A percentile compares a stretch with the other conserved stretches of the same genome.
phyloP scores from a whole-genome alignment of 2,888 invertebrate species.

The Diaphora mendica region DNA sequence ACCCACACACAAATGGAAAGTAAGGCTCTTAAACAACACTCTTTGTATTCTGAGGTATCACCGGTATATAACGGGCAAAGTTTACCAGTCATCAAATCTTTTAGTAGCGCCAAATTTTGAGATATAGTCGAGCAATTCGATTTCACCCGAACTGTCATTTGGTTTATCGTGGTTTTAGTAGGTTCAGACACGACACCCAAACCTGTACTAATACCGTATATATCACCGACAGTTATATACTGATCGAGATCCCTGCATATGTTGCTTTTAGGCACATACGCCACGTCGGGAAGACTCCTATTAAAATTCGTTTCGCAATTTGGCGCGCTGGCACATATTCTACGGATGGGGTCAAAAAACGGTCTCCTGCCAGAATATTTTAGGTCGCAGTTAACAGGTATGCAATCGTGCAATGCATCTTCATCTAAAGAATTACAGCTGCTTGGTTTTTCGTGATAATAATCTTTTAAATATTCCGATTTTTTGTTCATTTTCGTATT shows the following conservation, averaged over 20 bases:
- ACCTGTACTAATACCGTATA: conserved; percentile 69
- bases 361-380: conserved; percentile 70
- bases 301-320: conserved; percentile 55
- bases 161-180: conserved; percentile 20
- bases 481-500: conserved; percentile 44
- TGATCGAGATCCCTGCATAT: conserved; percentile 68
- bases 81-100: conserved; percentile 68
- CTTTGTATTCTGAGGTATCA: conserved; percentile 55
- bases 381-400: conserved; percentile 67
- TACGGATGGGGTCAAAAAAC: conserved; percentile 55
- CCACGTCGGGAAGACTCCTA: conserved; percentile 64
- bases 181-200: conserved; percentile 58
- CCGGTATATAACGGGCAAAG: conserved; percentile 52
- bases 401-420: conserved; percentile 66
- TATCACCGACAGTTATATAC: conserved; percentile 63
- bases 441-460: conserved; percentile 42
- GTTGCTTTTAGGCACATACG: conserved; percentile 66
- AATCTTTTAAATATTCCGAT: conserved; percentile 47
- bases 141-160: conserved; percentile 52
- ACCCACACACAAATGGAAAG: conserved; percentile 60
- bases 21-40: conserved; percentile 60
- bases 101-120: conserved; percentile 67
- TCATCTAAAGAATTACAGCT: conserved; percentile 66
- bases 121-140: conserved; percentile 76
- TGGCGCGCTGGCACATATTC: conserved; percentile 61